A percentile compares a stretch with the other conserved stretches of the same genome.
Conservation (phyloP, 2,888 invertebrate species). For the Polylopha cassiicola region DNA sequence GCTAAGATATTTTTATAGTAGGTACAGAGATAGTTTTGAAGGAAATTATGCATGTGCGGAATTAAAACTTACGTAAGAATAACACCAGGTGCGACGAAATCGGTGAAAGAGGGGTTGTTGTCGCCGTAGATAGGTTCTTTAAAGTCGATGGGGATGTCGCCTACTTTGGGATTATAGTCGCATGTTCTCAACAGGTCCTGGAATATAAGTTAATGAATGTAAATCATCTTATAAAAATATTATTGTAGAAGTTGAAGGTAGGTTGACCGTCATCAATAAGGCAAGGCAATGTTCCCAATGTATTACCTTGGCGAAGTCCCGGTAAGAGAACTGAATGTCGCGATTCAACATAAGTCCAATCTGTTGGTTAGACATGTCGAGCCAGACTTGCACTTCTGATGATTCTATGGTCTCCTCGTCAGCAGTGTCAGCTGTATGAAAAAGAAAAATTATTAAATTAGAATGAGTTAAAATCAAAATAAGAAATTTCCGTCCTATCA, state of each 20-base stretch:
- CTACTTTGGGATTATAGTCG: conserved; percentile 88
- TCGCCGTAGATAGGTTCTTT: conserved; percentile 92
- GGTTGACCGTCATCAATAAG: too few relatives aligned
- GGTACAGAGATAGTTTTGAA: too few relatives aligned
- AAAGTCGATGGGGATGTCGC: conserved; percentile 93
- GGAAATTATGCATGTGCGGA: too few relatives aligned
- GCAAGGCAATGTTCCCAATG: too few relatives aligned
- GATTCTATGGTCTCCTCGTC: conserved; percentile 92
- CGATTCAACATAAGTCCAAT: conserved; percentile 93
- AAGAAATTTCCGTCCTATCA: too few relatives aligned
- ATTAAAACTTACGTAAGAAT: conserved; percentile 87
- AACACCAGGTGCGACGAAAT: conserved; percentile 97
- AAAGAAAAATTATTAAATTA: too few relatives aligned
- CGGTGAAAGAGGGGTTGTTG: conserved; percentile 93
- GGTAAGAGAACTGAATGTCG: conserved; percentile 90
- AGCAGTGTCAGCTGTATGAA: conserved; percentile 83
- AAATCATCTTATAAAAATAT: too few relatives aligned
- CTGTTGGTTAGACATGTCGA: conserved; percentile 97
- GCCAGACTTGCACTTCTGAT: conserved; percentile 92
- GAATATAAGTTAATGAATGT: conserved; percentile 11
- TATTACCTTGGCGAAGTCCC: conserved; percentile 85
- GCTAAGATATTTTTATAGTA: too few relatives aligned
- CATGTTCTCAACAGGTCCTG: conserved; percentile 83
- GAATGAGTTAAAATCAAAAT: too few relatives aligned
- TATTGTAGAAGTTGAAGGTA: too few relatives aligned